phyloP scores from a whole-genome alignment of 2,888 invertebrate species.

The Drosophila pseudotalamancana region DNA sequence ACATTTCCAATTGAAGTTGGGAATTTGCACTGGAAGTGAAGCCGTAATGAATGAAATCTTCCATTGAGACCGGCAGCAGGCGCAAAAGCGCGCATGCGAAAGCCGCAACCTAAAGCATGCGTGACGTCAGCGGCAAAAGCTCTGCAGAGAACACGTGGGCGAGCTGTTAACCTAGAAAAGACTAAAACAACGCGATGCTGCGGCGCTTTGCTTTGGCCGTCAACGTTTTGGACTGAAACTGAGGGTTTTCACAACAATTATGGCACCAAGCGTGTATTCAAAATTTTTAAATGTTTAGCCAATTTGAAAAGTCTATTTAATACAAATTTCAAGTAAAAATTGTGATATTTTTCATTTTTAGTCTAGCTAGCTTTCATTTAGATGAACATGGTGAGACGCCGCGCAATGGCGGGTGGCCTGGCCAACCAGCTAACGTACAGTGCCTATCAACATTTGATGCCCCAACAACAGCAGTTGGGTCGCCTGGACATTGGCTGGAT shows the following conservation, averaged over 20 bases:
- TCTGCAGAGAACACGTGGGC: conserved; percentile 15
- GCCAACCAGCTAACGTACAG: conserved; percentile 32
- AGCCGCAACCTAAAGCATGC: neutral
- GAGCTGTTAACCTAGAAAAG: neutral
- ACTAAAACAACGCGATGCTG: conserved; percentile 7
- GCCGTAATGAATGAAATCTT: conserved; percentile 58
- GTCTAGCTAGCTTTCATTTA: neutral
- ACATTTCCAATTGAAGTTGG: conserved; percentile 47
- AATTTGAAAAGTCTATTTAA: conserved; percentile 1
- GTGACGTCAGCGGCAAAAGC: conserved; percentile 40
- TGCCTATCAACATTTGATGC: conserved; percentile 27
- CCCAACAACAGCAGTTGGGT: conserved; percentile 6
- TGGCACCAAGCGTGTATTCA: conserved; percentile 36
- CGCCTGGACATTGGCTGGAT: neutral
- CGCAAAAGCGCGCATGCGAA: conserved; percentile 1
- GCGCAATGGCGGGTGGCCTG: conserved; percentile 16
- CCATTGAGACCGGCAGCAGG: conserved; percentile 27
- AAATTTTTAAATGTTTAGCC: conserved; percentile 58
- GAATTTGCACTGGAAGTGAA: conserved; percentile 30
- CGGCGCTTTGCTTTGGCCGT: conserved; percentile 34
- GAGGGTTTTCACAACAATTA: conserved; percentile 19
- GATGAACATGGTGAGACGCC: conserved; percentile 46
- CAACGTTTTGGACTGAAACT: conserved; percentile 16
- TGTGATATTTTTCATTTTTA: neutral
- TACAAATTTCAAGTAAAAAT: conserved; percentile 3